Percentiles rank a stretch among this genome's conserved stretches.
phyloP scores from a whole-genome alignment of 2,888 invertebrate species.

The Nysson spinosus region DNA sequence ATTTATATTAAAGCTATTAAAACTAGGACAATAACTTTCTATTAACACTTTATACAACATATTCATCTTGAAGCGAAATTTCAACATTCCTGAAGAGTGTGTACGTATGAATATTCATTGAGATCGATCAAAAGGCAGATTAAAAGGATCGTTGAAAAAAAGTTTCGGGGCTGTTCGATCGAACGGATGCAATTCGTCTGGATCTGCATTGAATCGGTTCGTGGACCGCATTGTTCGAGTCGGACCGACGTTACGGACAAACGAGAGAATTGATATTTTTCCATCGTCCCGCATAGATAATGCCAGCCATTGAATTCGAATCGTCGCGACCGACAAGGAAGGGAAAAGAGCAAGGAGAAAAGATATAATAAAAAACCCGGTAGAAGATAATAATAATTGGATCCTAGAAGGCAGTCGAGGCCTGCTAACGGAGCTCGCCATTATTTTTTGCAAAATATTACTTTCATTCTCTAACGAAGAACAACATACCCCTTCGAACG shows the following conservation, averaged over 20 bases:
- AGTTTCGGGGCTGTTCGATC: too few relatives aligned
- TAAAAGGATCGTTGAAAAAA: too few relatives aligned
- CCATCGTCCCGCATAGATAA: constrained; percentile 58
- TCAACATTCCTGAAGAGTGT: too few relatives aligned
- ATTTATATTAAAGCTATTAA: too few relatives aligned
- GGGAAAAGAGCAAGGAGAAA: background rate
- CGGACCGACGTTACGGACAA: constrained; percentile 48
- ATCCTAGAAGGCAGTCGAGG: constrained; percentile 51
- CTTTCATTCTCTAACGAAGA: constrained; percentile 54
- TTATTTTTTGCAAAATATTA: constrained; percentile 59
- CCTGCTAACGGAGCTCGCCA: constrained; percentile 51
- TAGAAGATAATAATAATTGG: constrained; percentile 61
- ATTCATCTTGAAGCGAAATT: too few relatives aligned
- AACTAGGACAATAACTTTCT: too few relatives aligned
- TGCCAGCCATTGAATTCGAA: constrained; percentile 54
- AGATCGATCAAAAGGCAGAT: too few relatives aligned
- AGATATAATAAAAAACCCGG: background rate
- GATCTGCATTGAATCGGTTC: constrained; percentile 61
- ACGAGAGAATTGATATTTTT: constrained; percentile 63
- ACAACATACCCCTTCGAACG: constrained; percentile 40
- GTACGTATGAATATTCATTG: too few relatives aligned
- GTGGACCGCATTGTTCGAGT: constrained; percentile 54
- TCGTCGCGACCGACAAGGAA: constrained; percentile 31
- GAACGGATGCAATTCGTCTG: constrained; percentile 61
- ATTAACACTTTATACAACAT: too few relatives aligned